Evolutionary conservation across 1,140 invertebrate species (phyloP).

Genomic region (Ectropis grisescens): DNA sequence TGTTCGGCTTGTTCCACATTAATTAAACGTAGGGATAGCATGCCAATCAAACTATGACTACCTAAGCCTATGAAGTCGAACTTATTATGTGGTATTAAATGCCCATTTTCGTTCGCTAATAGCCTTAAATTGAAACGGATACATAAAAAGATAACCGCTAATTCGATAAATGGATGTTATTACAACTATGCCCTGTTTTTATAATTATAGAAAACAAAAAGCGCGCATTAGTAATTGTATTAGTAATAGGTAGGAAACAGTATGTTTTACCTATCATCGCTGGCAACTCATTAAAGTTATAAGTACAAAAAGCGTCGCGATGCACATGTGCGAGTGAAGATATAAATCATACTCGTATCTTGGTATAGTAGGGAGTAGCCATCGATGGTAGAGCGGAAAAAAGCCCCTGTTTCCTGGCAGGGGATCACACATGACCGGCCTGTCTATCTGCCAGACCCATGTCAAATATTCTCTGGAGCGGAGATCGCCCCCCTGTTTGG

Average conservation of each 20-base stretch:
- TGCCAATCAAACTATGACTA: slow-evolving; percentile 66
- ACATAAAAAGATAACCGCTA: slow-evolving; percentile 27
- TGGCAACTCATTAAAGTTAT: slow-evolving; percentile 24
- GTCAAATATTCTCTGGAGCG: slow-evolving; percentile 69
- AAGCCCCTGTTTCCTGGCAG: slow-evolving; percentile 61
- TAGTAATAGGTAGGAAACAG: no score
- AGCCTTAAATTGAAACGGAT: slow-evolving; percentile 44
- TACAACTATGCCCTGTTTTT: no score
- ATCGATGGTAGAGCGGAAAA: slow-evolving; percentile 60
- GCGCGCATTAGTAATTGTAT: no score
- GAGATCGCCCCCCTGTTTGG: slow-evolving; percentile 45
- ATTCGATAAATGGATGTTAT: slow-evolving; percentile 21
- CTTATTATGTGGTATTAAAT: slow-evolving; percentile 67
- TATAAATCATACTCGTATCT: slow-evolving; percentile 62
- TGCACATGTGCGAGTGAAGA: slow-evolving; percentile 50
- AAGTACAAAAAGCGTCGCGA: slow-evolving; percentile 36
- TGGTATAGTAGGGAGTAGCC: slow-evolving; percentile 39
- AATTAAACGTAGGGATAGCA: slow-evolving; percentile 61
- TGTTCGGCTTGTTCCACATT: slow-evolving; percentile 45
- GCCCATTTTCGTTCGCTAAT: slow-evolving; percentile 49
- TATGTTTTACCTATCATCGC: slow-evolving; percentile 16
- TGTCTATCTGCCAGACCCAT: slow-evolving; percentile 70
- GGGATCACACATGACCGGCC: slow-evolving; percentile 67
- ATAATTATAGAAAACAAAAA: no score
- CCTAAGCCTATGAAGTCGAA: slow-evolving; percentile 59